A percentile compares a stretch with the other conserved stretches of the same genome.
phyloP scores from a whole-genome alignment of 2,797 vertebrate genomes.

The Platyrinchus mystaceus region DNA sequence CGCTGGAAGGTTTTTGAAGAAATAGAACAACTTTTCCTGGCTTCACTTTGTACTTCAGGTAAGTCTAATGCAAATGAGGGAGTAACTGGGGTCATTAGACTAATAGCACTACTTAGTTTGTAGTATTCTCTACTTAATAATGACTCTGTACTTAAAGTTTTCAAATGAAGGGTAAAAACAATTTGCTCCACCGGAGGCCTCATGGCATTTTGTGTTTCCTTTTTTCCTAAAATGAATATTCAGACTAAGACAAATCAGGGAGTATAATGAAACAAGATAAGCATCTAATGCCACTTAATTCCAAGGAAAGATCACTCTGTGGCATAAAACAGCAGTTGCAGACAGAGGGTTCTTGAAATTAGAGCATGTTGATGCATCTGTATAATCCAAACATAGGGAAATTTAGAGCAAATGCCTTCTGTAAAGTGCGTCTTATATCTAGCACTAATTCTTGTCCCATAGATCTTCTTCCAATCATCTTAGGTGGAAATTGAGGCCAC shows the following conservation, averaged over 20 bases:
- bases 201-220: neutral
- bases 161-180: neutral
- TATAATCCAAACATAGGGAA: neutral
- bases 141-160: neutral
- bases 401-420: neutral
- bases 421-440: neutral
- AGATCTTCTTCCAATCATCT: neutral
- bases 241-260: neutral
- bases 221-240: neutral
- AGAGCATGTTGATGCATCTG: neutral
- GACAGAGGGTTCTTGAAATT: neutral
- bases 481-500: neutral
- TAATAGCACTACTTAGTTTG: neutral
- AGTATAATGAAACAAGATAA: neutral
- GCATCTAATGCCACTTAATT: neutral
- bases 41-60: neutral
- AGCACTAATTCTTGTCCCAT: neutral
- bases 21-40: neutral
- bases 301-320: neutral
- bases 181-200: neutral
- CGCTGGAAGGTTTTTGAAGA: neutral
- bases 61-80: neutral
- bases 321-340: neutral
- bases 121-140: slow-evolving; percentile 3
- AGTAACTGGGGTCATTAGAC: neutral